Conservation (phyloP, 2,888 invertebrate genomes). For the Cosmia trapezina region DNA sequence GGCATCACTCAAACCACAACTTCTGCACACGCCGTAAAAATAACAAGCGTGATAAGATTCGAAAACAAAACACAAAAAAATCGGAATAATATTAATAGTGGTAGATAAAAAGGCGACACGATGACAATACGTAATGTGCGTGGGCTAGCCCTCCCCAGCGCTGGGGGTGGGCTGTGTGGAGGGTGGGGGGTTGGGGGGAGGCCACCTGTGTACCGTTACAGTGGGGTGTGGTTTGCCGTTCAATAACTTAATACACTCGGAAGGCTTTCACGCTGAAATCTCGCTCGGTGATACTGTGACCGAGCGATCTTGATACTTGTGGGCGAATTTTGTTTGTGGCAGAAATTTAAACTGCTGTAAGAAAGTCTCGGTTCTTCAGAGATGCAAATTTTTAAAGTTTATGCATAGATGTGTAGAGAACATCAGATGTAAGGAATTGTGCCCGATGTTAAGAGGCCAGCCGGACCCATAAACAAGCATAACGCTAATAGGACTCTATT, state of each 20-base stretch:
- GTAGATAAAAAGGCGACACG: conserved; percentile 72
- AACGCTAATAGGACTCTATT: not conserved
- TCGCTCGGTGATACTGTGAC: conserved; percentile 77
- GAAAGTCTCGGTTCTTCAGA: not conserved
- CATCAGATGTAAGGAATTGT: not conserved
- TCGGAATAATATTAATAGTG: conserved; percentile 65
- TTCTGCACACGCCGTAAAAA: conserved; percentile 59
- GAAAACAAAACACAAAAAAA: conserved; percentile 56
- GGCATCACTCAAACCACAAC: conserved; percentile 16
- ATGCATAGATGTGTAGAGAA: not conserved
- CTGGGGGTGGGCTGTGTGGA: conserved; percentile 64
- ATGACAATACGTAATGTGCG: conserved; percentile 82
- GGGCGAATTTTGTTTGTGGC: conserved; percentile 2
- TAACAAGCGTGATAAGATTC: conserved; percentile 66
- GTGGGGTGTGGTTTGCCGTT: conserved; percentile 91
- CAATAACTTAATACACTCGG: conserved; percentile 90
- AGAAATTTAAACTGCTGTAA: not conserved
- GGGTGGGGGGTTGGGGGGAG: conserved; percentile 63
- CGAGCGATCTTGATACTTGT: conserved; percentile 74
- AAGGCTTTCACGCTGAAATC: conserved; percentile 90
- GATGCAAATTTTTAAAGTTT: not conserved
- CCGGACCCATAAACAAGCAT: not conserved
- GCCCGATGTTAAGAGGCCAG: not conserved
- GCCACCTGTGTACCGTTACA: conserved; percentile 86
- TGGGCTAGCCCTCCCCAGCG: conserved; percentile 74